Base-by-base conservation (phyloP, 1,140 invertebrate genomes). In the Helicoverpa armigera region DNA sequence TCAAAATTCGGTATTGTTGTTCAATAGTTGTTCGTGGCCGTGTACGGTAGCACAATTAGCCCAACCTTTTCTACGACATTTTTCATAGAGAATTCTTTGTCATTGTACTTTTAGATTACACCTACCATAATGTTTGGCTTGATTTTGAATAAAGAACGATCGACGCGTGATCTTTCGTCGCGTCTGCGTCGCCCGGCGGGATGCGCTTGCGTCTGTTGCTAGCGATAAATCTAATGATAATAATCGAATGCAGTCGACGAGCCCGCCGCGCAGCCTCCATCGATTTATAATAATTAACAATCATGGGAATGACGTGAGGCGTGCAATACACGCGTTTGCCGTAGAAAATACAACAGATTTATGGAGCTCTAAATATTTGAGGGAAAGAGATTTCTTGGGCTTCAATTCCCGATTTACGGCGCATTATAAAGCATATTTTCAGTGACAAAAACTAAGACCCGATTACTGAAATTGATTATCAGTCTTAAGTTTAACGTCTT, bases 221-320 rank as follows among this genome's bases (percentile, higher is more conserved):
- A 84, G 76, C 86, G 85, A 92, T 92, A 90, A 92, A 92, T 91
- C 87, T 88, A 87, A 87, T 85, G 88, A 89, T 91, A 88, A 90
- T 91, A 88, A 90, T 92, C 87, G 86, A 87, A 84, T 84, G 72
- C 76, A 82, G 81, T 80, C 73, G 72, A 63, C 73, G 80, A 70
- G 80, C 82, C 67, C 78, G 86, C 73, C 79, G 85, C 82, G 81
- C 51, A 67, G 29, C 73, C 67, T 80, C 82, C 82, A 82, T 85
- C 89, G 87, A 91, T 91, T 91, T 89, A 91, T 91, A 90, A 89
- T 90, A 90, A 87, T 87, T 87, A 87, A 87, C 86, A 85, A 83
- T 77, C 87, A 88, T 89, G 88, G 82, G 86, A 86, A 91, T 89
- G 86, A 89, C 88, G 89, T 81, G 84, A 79, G 83, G 83, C 84